phyloP scores from a whole-genome alignment of 2,888 invertebrate genomes.

The Kuschelorhynchus macadamiae region DNA sequence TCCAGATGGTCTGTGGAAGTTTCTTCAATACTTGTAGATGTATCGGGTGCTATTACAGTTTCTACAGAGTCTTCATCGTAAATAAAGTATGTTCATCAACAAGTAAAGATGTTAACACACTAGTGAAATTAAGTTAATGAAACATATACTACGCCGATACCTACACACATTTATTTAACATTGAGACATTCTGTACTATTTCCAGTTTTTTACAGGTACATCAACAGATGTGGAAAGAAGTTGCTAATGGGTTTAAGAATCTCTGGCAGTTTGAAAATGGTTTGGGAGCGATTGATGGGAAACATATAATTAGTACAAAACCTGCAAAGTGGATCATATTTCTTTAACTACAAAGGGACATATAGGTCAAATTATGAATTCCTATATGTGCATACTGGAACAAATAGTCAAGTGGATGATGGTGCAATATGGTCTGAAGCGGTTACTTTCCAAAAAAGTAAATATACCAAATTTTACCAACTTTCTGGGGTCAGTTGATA shows the following conservation, averaged over 20 bases:
- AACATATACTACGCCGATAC: too few relatives aligned
- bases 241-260: constrained; percentile 40
- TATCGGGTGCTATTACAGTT: too few relatives aligned
- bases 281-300: constrained; percentile 49
- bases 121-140: too few relatives aligned
- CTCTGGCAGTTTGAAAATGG: constrained; percentile 50
- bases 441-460: constrained; percentile 16
- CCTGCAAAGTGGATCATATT: constrained; percentile 30
- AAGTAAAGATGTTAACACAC: too few relatives aligned
- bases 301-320: constrained; percentile 45
- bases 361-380: constrained; percentile 55
- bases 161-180: too few relatives aligned
- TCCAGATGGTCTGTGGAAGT: too few relatives aligned
- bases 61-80: too few relatives aligned
- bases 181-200: too few relatives aligned
- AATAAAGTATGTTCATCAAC: too few relatives aligned
- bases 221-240: constrained; percentile 34
- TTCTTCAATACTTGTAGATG: too few relatives aligned
- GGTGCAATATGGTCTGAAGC: constrained; percentile 51
- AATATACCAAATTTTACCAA: constrained; percentile 24
- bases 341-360: constrained; percentile 47
- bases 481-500: constrained; percentile 13
- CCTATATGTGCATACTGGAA: constrained; percentile 53
- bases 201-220: too few relatives aligned
- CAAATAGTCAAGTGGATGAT: constrained; percentile 53